phyloP scores from a whole-genome alignment of 2,888 invertebrate genomes.

The Spicauda simplicius region DNA sequence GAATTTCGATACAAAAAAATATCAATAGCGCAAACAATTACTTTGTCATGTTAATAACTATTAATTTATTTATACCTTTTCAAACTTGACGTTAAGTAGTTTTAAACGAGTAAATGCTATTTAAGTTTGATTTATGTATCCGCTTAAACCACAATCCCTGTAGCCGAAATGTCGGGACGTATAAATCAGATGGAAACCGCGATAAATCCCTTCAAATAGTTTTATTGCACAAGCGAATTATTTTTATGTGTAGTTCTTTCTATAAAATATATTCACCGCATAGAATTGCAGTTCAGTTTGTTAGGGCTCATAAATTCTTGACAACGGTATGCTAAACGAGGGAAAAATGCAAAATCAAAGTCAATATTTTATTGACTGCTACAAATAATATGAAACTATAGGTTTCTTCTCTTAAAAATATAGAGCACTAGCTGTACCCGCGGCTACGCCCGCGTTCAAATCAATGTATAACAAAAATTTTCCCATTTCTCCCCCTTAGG shows the following conservation, averaged over 20 bases:
- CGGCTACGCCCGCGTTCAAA: too few relatives aligned
- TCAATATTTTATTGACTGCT: not conserved
- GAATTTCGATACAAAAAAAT: too few relatives aligned
- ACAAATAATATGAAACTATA: not conserved
- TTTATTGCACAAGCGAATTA: constrained; percentile 5
- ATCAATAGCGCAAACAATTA: too few relatives aligned
- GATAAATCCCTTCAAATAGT: constrained; percentile 6
- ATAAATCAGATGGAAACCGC: constrained; percentile 20
- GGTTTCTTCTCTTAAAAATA: too few relatives aligned
- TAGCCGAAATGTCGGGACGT: constrained; percentile 7
- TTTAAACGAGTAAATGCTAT: not conserved
- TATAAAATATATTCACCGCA: not conserved
- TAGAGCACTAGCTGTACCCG: too few relatives aligned
- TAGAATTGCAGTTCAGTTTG: constrained; percentile 1
- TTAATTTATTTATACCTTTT: not conserved
- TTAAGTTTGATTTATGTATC: constrained; percentile 11
- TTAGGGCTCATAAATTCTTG: constrained; percentile 6
- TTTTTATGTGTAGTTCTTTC: constrained; percentile 12
- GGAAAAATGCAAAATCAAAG: constrained; percentile 16
- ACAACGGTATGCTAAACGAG: constrained; percentile 5
- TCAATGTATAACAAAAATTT: too few relatives aligned
- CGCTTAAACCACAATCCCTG: constrained; percentile 5
- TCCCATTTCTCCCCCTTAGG: too few relatives aligned
- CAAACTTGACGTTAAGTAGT: not conserved
- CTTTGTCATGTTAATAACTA: too few relatives aligned